phyloP scores from a whole-genome alignment of 1,140 invertebrate species.

The Heliconius eleuchia region DNA sequence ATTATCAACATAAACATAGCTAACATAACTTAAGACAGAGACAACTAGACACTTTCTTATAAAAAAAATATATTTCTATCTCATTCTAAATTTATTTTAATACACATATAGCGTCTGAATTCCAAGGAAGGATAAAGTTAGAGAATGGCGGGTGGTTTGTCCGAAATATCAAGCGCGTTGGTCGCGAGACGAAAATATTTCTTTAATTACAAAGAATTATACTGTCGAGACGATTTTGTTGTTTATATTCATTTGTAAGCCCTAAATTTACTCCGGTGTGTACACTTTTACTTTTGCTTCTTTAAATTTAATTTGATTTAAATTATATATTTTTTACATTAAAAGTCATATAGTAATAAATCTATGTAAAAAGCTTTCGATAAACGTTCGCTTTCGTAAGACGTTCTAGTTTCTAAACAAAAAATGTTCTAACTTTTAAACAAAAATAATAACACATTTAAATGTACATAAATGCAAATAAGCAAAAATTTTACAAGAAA shows the following conservation, averaged over 20 bases:
- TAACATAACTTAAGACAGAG: neutral
- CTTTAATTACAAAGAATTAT: slow-evolving; percentile 7
- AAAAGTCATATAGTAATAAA: too few species aligned
- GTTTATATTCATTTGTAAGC: slow-evolving; percentile 1
- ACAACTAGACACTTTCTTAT: neutral
- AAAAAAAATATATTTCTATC: neutral
- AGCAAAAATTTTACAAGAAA: too few species aligned
- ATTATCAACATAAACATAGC: slow-evolving; percentile 38
- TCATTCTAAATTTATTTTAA: slow-evolving; percentile 14
- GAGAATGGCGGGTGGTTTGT: slow-evolving; percentile 49
- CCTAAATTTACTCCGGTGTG: too few species aligned
- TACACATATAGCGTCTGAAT: slow-evolving; percentile 37
- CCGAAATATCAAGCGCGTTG: slow-evolving; percentile 56
- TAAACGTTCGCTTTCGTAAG: too few species aligned
- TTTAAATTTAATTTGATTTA: too few species aligned
- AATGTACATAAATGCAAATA: too few species aligned
- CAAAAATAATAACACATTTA: too few species aligned
- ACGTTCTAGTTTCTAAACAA: too few species aligned
- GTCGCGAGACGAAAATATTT: slow-evolving; percentile 43
- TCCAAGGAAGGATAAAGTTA: slow-evolving; percentile 54
- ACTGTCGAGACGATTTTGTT: neutral
- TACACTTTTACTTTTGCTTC: too few species aligned
- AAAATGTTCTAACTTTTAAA: too few species aligned
- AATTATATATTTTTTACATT: neutral
- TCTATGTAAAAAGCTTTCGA: too few species aligned